These are phyloP conservation scores for Rhynchonema sp. DNA, from an alignment of 2,888 invertebrate genomes.

Conservation along the genomic window DNA sequence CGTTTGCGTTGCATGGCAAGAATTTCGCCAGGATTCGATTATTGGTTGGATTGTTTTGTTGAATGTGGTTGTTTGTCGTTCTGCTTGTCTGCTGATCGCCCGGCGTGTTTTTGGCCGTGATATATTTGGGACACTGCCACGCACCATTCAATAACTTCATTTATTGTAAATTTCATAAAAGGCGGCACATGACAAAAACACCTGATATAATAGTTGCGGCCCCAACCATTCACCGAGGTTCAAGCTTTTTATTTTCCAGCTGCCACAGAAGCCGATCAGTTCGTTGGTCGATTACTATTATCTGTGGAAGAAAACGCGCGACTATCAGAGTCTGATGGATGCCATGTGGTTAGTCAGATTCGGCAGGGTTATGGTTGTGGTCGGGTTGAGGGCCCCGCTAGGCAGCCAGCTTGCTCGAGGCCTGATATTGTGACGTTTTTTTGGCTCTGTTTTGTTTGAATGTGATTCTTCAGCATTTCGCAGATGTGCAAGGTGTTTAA, in stretches of 20 bases:
- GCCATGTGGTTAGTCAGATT: background rate
- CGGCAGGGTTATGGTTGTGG: no score
- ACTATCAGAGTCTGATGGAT: slow-evolving; percentile 1
- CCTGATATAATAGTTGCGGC: no score
- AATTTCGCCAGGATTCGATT: slow-evolving; percentile 87
- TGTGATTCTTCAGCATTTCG: no score
- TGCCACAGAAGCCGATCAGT: slow-evolving; percentile 89
- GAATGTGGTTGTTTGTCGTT: background rate
- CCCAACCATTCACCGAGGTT: background rate
- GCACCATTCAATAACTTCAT: no score
- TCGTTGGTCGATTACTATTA: slow-evolving; percentile 91
- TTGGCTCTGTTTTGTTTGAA: no score
- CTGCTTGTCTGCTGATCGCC: background rate
- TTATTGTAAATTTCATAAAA: no score
- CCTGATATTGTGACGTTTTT: no score
- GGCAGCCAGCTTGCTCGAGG: no score
- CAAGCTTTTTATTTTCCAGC: slow-evolving; percentile 35
- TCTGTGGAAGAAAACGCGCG: slow-evolving; percentile 71
- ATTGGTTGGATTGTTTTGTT: slow-evolving; percentile 49
- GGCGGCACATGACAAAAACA: no score
- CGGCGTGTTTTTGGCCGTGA: background rate
- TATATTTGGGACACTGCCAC: no score
- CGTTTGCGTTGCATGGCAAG: slow-evolving; percentile 92
- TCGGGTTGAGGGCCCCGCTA: no score
- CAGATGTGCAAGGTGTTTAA: no score